Conservation (phyloP, 2,113 vertebrate species). For the Myiozetetes cayanensis region DNA sequence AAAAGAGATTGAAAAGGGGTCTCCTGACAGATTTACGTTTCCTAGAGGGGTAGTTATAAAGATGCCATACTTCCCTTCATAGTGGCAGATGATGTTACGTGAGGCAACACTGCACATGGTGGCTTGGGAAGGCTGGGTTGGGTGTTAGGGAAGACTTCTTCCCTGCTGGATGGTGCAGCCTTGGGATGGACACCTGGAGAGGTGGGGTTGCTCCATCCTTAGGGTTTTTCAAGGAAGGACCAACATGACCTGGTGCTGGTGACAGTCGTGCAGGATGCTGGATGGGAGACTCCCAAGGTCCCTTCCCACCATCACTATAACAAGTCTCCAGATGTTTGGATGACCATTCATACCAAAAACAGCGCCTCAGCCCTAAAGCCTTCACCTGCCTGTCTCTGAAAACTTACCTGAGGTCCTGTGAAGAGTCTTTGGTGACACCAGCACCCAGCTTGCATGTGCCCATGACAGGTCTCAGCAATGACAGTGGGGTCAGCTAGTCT, state of each 20-base stretch:
- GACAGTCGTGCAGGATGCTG: not conserved
- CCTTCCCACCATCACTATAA: rapidly evolving
- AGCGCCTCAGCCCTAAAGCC: not conserved
- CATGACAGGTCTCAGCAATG: rapidly evolving
- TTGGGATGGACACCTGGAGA: not conserved
- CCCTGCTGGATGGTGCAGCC: not conserved
- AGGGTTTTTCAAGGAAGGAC: not conserved
- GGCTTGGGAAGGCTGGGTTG: not conserved
- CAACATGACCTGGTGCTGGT: not conserved
- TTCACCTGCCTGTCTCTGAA: not conserved
- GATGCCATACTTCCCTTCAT: not conserved
- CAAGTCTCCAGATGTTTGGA: not conserved
- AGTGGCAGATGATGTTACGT: rapidly evolving
- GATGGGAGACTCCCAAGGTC: not conserved
- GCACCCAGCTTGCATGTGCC: not conserved
- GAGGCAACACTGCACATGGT: not conserved
- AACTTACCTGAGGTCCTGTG: not conserved
- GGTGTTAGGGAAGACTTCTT: not conserved
- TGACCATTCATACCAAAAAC: not conserved
- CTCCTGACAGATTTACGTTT: not conserved
- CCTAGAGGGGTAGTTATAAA: not conserved
- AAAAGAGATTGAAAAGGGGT: not conserved
- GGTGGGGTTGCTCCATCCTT: not conserved
- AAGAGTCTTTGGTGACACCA: not conserved
- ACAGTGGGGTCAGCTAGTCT: not conserved